Percentiles rank a stretch among this genome's conserved stretches.
These are phyloP conservation scores for Liparis tanakae DNA, from an alignment of 2,797 vertebrate genomes.

Conservation along the genomic window DNA sequence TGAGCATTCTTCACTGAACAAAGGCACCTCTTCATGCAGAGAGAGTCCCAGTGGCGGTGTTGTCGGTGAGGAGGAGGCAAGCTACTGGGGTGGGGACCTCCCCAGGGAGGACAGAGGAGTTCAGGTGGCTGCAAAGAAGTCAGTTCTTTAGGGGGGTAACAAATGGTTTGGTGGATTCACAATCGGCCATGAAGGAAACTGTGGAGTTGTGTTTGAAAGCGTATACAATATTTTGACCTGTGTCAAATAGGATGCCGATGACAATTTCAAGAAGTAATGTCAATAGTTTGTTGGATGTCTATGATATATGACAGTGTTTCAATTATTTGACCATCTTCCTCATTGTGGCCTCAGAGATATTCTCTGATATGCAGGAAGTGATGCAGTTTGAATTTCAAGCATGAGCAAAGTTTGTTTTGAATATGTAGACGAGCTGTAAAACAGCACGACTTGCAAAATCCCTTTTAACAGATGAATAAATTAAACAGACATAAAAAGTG, in stretches of 20 bases:
- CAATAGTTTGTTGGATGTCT: background rate
- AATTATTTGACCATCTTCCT: background rate
- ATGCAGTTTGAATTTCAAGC: background rate
- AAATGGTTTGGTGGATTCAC: background rate
- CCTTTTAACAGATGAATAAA: conserved; percentile 1
- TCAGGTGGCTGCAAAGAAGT: conserved; percentile 46
- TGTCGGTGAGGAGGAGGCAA: conserved; percentile 61
- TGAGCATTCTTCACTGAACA: conserved; percentile 74
- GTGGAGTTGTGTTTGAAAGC: background rate
- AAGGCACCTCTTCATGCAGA: conserved; percentile 71
- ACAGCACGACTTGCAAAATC: background rate
- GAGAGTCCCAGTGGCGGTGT: conserved; percentile 46
- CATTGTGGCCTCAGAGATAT: background rate
- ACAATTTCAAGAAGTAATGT: background rate
- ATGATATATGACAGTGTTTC: background rate
- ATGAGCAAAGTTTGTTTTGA: background rate
- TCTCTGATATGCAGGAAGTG: background rate
- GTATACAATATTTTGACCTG: background rate
- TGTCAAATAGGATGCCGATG: background rate
- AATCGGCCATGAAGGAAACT: background rate
- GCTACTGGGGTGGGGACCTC: conserved; percentile 42
- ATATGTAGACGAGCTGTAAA: background rate
- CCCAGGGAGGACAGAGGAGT: conserved; percentile 30
- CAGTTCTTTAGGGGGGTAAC: background rate
- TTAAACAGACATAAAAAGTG: background rate